Evolutionary conservation across 2,797 vertebrate genomes (phyloP).

Genomic region (Coilia nasus): DNA sequence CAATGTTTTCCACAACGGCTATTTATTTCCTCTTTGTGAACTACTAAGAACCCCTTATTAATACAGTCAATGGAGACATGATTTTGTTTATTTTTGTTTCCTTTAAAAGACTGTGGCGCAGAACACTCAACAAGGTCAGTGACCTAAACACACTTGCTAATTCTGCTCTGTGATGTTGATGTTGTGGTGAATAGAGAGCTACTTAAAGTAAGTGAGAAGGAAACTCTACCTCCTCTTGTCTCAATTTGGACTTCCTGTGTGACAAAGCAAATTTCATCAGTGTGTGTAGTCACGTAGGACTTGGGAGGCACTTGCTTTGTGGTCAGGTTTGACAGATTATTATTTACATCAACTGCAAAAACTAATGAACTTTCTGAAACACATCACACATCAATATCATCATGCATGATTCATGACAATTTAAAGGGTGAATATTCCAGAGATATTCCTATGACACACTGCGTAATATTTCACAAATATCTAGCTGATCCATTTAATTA

Average conservation of each 20-base stretch:
- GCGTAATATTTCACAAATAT: too few species aligned
- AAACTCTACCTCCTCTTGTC: constrained; percentile 45
- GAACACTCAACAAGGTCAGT: neutral
- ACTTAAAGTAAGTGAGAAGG: neutral
- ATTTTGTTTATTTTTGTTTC: neutral
- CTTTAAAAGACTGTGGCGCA: neutral
- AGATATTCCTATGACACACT: neutral
- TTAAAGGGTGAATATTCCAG: neutral
- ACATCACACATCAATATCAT: neutral
- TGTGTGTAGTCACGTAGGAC: constrained; percentile 59
- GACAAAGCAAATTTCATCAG: constrained; percentile 31
- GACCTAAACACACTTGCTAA: neutral
- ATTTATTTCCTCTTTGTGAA: neutral
- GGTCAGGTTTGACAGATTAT: constrained; percentile 44
- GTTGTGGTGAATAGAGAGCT: neutral
- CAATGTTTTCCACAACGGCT: neutral
- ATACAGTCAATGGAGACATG: neutral
- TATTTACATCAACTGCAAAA: constrained; percentile 36
- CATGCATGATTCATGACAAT: neutral
- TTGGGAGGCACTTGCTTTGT: constrained; percentile 31
- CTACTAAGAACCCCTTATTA: neutral
- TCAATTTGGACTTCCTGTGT: constrained; percentile 47
- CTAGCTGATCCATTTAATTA: too few species aligned
- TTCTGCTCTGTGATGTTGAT: neutral
- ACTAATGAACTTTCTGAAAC: neutral